Evolutionary conservation across 2,113 vertebrate genomes (phyloP).

Genomic region (Calypte anna): DNA sequence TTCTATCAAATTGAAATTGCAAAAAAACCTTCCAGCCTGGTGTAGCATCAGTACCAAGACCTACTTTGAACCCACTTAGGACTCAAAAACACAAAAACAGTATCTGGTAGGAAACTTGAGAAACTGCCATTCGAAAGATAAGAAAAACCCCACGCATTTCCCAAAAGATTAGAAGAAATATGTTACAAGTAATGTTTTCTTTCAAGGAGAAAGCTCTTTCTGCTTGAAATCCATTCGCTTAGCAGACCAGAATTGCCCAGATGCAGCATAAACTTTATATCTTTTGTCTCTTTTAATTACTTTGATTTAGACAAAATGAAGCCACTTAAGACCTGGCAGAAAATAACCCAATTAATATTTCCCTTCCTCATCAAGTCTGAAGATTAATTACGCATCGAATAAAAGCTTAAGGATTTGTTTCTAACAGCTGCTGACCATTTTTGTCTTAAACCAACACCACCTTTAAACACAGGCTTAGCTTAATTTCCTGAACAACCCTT

Average conservation of each 20-base stretch:
- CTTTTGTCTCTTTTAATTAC: conserved; percentile 65
- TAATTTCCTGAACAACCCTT: conserved; percentile 4
- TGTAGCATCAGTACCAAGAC: neutral
- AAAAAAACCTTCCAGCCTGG: neutral
- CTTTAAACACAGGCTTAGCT: conserved; percentile 22
- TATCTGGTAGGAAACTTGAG: neutral
- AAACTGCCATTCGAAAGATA: neutral
- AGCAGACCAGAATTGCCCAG: conserved; percentile 5
- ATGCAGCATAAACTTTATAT: conserved; percentile 35
- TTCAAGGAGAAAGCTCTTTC: neutral
- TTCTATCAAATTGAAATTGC: neutral
- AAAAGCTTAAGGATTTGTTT: conserved; percentile 50
- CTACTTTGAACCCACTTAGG: neutral
- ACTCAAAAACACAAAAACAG: neutral
- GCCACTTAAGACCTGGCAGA: conserved; percentile 45
- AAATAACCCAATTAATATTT: conserved; percentile 64
- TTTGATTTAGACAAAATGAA: conserved; percentile 62
- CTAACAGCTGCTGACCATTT: conserved; percentile 54
- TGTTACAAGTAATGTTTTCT: neutral
- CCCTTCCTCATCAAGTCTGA: conserved; percentile 36
- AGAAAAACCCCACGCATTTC: neutral
- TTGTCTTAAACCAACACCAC: neutral
- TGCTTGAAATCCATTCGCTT: neutral
- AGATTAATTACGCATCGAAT: conserved; percentile 59
- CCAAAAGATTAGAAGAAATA: neutral